Conservation (phyloP, 1,140 invertebrate genomes). For the Heliconius hewitsoni region DNA sequence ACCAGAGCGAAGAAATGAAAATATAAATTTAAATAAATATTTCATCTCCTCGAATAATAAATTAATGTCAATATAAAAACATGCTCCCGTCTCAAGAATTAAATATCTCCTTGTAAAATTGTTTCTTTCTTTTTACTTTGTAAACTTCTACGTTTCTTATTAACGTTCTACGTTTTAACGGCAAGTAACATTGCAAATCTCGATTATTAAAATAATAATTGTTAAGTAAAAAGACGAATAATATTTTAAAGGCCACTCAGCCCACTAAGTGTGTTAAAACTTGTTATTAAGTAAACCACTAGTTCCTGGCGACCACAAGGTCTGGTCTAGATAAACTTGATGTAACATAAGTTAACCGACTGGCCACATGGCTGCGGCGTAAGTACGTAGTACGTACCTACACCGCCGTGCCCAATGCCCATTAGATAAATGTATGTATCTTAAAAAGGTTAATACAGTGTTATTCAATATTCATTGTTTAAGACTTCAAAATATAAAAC, state of each 20-base stretch:
- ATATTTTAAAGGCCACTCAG: not conserved
- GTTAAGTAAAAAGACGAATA: not conserved
- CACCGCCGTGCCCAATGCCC: not conserved
- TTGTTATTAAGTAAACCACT: slow-evolving; percentile 36
- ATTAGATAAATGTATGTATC: not conserved
- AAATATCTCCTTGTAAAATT: not conserved
- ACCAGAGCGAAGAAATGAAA: too few relatives aligned
- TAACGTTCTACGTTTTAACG: not conserved
- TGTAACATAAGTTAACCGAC: slow-evolving; percentile 33
- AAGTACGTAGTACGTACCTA: not conserved
- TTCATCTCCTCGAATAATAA: not conserved
- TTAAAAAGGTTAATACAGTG: too few relatives aligned
- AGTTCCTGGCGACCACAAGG: slow-evolving; percentile 34
- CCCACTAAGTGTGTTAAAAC: slow-evolving; percentile 26
- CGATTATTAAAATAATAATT: not conserved
- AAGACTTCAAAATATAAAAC: not conserved
- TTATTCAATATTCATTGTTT: not conserved
- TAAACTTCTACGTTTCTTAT: not conserved
- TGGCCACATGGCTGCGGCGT: slow-evolving; percentile 11
- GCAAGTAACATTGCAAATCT: not conserved
- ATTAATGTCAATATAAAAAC: not conserved
- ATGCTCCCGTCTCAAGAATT: not conserved
- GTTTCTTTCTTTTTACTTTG: not conserved
- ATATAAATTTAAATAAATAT: too few relatives aligned
- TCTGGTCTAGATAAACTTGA: slow-evolving; percentile 37